Base-by-base conservation (phyloP, 2,797 vertebrate genomes). In the Momotus momota region DNA sequence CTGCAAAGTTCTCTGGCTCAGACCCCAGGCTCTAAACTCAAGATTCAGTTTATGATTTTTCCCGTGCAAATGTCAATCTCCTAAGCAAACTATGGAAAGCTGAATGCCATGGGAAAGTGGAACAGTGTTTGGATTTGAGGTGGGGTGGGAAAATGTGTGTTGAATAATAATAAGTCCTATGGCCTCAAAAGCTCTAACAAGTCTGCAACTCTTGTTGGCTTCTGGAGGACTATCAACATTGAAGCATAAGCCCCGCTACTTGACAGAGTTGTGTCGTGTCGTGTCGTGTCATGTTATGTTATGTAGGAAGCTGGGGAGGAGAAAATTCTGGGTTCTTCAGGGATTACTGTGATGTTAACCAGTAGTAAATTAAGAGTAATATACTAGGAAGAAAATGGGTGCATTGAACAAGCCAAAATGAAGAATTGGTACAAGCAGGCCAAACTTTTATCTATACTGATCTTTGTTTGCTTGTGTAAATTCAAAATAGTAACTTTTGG, bases 61-160 rank as follows among this genome's bases (percentile, higher is more conserved):
- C 51, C 67, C 1, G 0, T 16, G 26, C 31, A 19, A 73, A 41
- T 35, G 20, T 43, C 57, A 38, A 23, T n/a, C 41, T 31, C 57
- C 55, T 10, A 25, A 51, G 27, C 9, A 64, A 57, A 45, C 55
- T 66, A 19, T 14, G 45, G 64, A 41, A 64, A 64, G 29, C 4
- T 41, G 64, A 51, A 60, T 13, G 35, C 60, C 41, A 31, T 4
- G 49, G 78, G n/a, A 46, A 86, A 51, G 49, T 7, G 41, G 52
- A 66, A 22, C 0, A 0, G 49, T 6, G 38, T 8, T 83, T 5
- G 16, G 48, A 85, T 19, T 8, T 9, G 25, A 3, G 3, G 2
- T 7, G 6, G 2, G 5, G n/a, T 64, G 9, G 2, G 20, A 29
- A 16, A 69, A 38, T 46, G 16, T 10, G 6, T 40, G 27, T 40